phyloP scores from a whole-genome alignment of 2,888 invertebrate genomes.

The Allygus modestus region DNA sequence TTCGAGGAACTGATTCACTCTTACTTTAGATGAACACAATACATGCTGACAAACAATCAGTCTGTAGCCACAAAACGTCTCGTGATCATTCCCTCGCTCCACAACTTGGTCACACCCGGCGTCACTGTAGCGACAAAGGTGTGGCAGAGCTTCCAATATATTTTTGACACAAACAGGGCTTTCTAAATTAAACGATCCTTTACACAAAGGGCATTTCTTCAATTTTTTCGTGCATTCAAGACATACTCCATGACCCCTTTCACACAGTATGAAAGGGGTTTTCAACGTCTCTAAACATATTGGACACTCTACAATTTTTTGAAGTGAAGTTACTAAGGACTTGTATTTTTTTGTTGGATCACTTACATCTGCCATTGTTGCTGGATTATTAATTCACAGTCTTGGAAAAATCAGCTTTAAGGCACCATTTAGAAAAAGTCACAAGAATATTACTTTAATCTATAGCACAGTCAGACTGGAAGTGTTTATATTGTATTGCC shows the following conservation, averaged over 20 bases:
- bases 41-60: background rate
- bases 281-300: background rate
- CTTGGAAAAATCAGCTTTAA: too few species aligned
- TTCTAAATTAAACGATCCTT: background rate
- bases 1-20: background rate
- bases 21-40: background rate
- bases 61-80: background rate
- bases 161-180: slow-evolving; percentile 1
- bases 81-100: background rate
- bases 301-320: slow-evolving; percentile 4
- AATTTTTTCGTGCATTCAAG: background rate
- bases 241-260: background rate
- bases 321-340: background rate
- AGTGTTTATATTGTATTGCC: too few species aligned
- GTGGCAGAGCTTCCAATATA: background rate
- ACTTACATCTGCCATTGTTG: background rate
- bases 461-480: too few species aligned
- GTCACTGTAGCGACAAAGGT: background rate
- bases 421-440: too few species aligned
- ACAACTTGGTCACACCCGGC: slow-evolving; percentile 17
- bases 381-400: too few species aligned
- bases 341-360: background rate
- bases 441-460: too few species aligned
- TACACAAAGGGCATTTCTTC: background rate
- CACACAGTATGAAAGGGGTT: background rate